Percentiles rank a stretch among this genome's conserved stretches.
Evolutionary conservation across 2,888 invertebrate genomes (phyloP).

Genomic region (Apamea sordens): DNA sequence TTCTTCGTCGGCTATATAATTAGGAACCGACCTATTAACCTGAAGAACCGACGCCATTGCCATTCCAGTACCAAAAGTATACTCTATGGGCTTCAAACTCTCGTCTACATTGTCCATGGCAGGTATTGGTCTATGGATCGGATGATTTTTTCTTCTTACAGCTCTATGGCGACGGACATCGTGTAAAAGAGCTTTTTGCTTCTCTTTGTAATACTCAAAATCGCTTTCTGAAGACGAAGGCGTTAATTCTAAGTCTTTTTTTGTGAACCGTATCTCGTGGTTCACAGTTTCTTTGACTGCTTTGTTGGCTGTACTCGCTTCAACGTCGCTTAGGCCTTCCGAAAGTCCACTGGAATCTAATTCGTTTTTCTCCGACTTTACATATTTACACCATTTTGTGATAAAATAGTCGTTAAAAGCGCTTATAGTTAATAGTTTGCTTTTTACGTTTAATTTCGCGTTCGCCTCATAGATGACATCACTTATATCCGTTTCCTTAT

Average conservation of each 20-base stretch:
- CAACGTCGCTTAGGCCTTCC: constrained; percentile 72
- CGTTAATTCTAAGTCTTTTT: constrained; percentile 81
- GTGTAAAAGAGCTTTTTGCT: constrained; percentile 74
- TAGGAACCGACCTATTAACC: constrained; percentile 74
- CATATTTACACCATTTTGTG: constrained; percentile 77
- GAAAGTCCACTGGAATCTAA: constrained; percentile 70
- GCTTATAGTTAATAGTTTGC: constrained; percentile 72
- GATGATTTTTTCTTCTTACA: constrained; percentile 80
- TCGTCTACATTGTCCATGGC: constrained; percentile 81
- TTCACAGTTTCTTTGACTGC: constrained; percentile 65
- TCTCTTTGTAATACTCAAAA: constrained; percentile 74
- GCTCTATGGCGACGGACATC: constrained; percentile 82
- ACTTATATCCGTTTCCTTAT: constrained; percentile 72
- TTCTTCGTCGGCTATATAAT: constrained; percentile 80
- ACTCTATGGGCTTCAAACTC: constrained; percentile 85
- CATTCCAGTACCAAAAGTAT: constrained; percentile 87
- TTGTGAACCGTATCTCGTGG: constrained; percentile 71
- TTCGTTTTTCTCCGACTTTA: constrained; percentile 43
- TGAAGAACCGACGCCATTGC: constrained; percentile 88
- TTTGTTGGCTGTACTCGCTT: constrained; percentile 67
- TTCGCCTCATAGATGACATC: constrained; percentile 74
- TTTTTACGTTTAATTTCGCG: constrained; percentile 73
- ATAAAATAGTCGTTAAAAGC: constrained; percentile 66
- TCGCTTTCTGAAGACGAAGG: constrained; percentile 83
- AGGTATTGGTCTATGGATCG: constrained; percentile 60